Conservation (phyloP, 2,888 invertebrate species). For the Hydrotaea diabolus region DNA sequence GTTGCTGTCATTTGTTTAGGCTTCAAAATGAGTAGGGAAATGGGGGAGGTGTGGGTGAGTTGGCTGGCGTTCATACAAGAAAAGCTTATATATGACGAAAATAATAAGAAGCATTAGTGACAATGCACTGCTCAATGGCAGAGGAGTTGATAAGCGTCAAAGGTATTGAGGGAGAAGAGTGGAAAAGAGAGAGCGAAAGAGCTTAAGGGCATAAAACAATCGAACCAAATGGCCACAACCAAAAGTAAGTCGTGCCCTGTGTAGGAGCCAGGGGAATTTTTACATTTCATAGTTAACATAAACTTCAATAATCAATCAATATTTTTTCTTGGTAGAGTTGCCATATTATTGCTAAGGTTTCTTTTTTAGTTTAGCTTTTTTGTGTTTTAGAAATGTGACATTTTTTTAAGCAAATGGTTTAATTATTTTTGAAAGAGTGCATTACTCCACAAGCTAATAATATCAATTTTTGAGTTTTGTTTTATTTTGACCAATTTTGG, state of each 20-base stretch:
- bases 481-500: too few relatives aligned
- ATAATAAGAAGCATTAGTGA: not conserved
- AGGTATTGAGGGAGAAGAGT: not conserved
- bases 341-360: not conserved
- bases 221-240: too few relatives aligned
- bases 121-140: not conserved
- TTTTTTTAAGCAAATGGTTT: too few relatives aligned
- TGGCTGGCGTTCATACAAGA: not conserved
- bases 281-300: not conserved
- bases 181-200: too few relatives aligned
- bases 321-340: not conserved
- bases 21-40: not conserved
- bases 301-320: slow-evolving; percentile 1
- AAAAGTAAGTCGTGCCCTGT: too few relatives aligned
- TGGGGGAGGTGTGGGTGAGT: not conserved
- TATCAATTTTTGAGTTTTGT: too few relatives aligned
- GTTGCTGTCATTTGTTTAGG: not conserved
- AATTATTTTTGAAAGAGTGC: too few relatives aligned
- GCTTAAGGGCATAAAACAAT: too few relatives aligned
- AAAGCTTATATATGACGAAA: not conserved
- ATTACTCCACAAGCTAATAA: too few relatives aligned
- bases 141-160: not conserved
- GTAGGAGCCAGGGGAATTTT: too few relatives aligned
- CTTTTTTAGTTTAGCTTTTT: too few relatives aligned
- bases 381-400: too few relatives aligned